Conservation (phyloP, 2,797 vertebrate genomes). For the Scolopax bukidnonensis region DNA sequence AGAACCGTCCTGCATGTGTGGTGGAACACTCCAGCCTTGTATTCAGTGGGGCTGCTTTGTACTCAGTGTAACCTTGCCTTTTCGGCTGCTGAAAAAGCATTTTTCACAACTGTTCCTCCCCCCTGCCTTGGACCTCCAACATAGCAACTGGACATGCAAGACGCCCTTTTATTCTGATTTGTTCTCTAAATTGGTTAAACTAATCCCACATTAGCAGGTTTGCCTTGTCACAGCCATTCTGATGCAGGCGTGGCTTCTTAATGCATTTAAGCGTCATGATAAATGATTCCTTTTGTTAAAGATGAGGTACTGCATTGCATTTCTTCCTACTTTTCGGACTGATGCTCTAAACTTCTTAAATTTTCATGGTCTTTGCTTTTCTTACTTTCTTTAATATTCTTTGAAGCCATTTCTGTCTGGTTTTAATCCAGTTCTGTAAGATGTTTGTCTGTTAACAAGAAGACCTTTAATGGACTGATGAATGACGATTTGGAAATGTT, state of each 20-base stretch:
- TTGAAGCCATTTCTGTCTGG: not conserved
- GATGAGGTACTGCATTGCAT: slow-evolving; percentile 17
- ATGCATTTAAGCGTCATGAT: slow-evolving; percentile 35
- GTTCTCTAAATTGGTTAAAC: slow-evolving; percentile 65
- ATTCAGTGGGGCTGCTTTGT: not conserved
- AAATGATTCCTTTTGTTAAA: slow-evolving; percentile 67
- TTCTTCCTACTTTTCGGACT: slow-evolving; percentile 37
- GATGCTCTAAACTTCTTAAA: slow-evolving; percentile 31
- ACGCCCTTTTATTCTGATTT: slow-evolving; percentile 59
- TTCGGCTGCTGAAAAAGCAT: not conserved
- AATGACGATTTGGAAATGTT: not conserved
- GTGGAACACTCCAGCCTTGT: not conserved
- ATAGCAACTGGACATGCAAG: not conserved
- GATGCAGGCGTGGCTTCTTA: slow-evolving; percentile 45
- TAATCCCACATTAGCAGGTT: slow-evolving; percentile 54
- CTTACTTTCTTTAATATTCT: not conserved
- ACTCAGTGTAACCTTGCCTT: not conserved
- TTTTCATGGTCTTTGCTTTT: not conserved
- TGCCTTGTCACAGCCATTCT: slow-evolving; percentile 43
- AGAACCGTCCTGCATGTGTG: not conserved
- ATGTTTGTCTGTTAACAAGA: not conserved
- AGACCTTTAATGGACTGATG: not conserved
- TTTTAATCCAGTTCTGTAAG: not conserved
- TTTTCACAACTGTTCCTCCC: slow-evolving; percentile 27
- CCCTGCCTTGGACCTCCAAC: not conserved